Evolutionary conservation across 2,113 vertebrate species (phyloP).

Genomic region (Anoplopoma fimbria): DNA sequence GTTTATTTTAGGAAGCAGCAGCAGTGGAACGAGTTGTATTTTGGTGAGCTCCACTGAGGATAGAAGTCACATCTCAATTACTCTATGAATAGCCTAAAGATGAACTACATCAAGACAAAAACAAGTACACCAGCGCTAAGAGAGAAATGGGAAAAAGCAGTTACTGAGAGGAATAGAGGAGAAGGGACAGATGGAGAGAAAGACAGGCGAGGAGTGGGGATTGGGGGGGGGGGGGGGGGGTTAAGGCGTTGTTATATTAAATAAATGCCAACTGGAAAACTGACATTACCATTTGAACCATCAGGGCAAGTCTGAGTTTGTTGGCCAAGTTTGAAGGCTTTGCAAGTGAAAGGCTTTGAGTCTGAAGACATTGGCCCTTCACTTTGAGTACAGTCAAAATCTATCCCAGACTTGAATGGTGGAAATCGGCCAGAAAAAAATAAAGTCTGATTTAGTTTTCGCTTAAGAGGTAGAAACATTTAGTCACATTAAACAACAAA

Average conservation of each 20-base stretch:
- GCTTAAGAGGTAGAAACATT: neutral
- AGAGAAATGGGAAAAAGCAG: neutral
- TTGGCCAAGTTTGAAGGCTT: slow-evolving; percentile 1
- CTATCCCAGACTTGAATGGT: no score
- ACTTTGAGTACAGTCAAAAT: slow-evolving; percentile 5
- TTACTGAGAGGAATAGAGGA: slow-evolving; percentile 17
- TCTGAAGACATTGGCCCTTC: neutral
- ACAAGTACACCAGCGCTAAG: neutral
- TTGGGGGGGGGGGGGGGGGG: neutral
- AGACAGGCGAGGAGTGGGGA: slow-evolving; percentile 2
- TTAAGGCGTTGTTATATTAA: slow-evolving; percentile 40
- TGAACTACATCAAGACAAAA: slow-evolving; percentile 14
- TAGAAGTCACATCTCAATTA: slow-evolving; percentile 38
- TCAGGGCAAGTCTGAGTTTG: neutral
- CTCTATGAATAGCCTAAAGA: slow-evolving; percentile 3
- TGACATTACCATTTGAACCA: slow-evolving; percentile 43
- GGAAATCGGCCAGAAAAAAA: neutral
- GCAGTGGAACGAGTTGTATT: slow-evolving; percentile 35
- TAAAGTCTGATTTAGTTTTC: neutral
- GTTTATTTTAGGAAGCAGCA: slow-evolving; percentile 49
- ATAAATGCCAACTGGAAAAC: slow-evolving; percentile 46
- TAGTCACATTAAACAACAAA: no score
- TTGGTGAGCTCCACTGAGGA: slow-evolving; percentile 27
- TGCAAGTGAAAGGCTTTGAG: slow-evolving; percentile 9
- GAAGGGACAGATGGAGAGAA: slow-evolving; percentile 22